Conservation (phyloP, 2,888 invertebrate genomes). For the Tuberolachnus salignus region DNA sequence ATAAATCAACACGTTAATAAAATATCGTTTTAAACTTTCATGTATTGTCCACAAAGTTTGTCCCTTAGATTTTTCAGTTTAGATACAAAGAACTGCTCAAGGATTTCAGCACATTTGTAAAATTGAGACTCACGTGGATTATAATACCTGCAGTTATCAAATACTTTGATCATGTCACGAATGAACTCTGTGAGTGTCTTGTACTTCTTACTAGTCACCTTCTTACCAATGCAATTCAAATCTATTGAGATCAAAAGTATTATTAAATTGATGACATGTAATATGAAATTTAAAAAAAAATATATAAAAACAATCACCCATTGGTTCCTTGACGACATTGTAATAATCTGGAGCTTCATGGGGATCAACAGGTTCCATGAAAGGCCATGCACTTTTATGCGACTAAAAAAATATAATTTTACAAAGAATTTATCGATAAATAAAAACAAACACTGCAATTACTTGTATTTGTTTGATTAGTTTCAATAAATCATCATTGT, state of each 20-base stretch:
- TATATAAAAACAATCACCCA: slow-evolving; percentile 75
- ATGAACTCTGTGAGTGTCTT: slow-evolving; percentile 91
- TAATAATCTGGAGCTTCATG: slow-evolving; percentile 97
- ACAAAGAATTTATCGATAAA: slow-evolving; percentile 57
- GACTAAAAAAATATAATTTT: slow-evolving; percentile 67
- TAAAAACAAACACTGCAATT: slow-evolving; percentile 57
- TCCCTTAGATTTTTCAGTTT: slow-evolving; percentile 88
- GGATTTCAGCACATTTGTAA: slow-evolving; percentile 92
- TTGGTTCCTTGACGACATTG: slow-evolving; percentile 92
- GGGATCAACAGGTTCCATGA: slow-evolving; percentile 95
- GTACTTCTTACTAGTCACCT: slow-evolving; percentile 82
- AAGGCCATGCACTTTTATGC: slow-evolving; percentile 97
- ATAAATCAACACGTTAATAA: background rate
- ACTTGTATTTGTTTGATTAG: slow-evolving; percentile 89
- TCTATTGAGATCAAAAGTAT: slow-evolving; percentile 69
- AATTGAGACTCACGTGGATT: slow-evolving; percentile 95
- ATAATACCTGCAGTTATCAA: slow-evolving; percentile 98
- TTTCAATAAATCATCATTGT: slow-evolving; percentile 82
- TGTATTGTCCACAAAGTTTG: slow-evolving; percentile 64
- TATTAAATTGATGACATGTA: background rate
- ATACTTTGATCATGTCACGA: slow-evolving; percentile 97
- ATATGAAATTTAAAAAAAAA: background rate
- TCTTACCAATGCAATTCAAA: slow-evolving; percentile 87
- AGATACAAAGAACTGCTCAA: slow-evolving; percentile 94
- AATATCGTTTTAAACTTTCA: slow-evolving; percentile 22